Base-by-base conservation (phyloP, 1,140 invertebrate species). In the Pissodes strobi region DNA sequence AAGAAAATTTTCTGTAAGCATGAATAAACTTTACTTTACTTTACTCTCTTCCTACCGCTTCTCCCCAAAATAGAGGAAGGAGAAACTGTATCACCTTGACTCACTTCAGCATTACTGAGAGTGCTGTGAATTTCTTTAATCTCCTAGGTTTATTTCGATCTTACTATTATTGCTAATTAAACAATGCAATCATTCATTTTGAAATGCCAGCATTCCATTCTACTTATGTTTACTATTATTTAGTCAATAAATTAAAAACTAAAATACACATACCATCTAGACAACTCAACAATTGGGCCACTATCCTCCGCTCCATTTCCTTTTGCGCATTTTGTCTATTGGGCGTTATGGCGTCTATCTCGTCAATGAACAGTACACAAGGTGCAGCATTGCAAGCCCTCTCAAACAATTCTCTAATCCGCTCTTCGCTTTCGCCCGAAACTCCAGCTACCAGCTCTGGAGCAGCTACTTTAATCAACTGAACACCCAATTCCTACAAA, bases 261-360 rank as follows among this genome's bases (percentile, higher is more conserved):
- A 4, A 63, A 30, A 45, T 38, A 58, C 75, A n/a, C n/a, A n/a
- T 77, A 88, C 88, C 88, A 82, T 98, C 95, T 71, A 98, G 82
- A 71, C 91, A 94, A 6, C 88, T 86, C 4, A 96, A 80, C 27
- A 99, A 80, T 79, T 99, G 95, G 13, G 95, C 88, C 2, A 98
- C 95, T 78, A 99, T 95, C 70, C 96, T 81, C 66, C 89, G 85
- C 74, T 98, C 95, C 95, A 98, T 98, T 75, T 96, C 95, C 76
- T 91, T 91, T 69, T 93, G 90, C 1, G 94, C 92, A 67, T 86
- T 90, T 61, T 95, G 88, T 75, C 94, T 84, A 69, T 91, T 93
- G 9, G 89, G 89, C 25, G 90, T 91, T 57, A 98, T 89, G 19
- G 91, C 88, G 82, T 98, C 95, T 55, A 98, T 91, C 82, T 97